phyloP scores from a whole-genome alignment of 1,140 invertebrate species.

The Bombus waltoni region DNA sequence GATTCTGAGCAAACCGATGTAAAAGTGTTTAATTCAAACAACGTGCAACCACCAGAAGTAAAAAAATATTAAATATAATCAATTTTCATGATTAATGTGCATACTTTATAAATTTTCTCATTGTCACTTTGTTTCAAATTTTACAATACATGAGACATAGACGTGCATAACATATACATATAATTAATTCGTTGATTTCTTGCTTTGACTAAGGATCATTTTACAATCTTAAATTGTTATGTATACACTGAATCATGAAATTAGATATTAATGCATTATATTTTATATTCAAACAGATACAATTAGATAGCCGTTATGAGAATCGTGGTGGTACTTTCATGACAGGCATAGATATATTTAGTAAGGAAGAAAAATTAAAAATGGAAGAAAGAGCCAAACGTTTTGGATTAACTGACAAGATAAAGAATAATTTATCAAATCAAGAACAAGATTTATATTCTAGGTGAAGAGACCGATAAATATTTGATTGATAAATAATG shows the following conservation, averaged over 20 bases:
- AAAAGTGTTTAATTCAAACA: slow-evolving; percentile 12
- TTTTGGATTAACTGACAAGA: slow-evolving; percentile 85
- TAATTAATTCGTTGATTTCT: neutral
- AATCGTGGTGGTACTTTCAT: slow-evolving; percentile 83
- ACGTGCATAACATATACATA: neutral
- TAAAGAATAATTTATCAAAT: slow-evolving; percentile 82
- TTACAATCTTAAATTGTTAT: neutral
- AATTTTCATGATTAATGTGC: neutral
- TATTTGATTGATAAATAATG: neutral
- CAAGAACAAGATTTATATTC: slow-evolving; percentile 86
- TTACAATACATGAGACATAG: neutral
- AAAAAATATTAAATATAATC: neutral
- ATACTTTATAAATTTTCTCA: neutral
- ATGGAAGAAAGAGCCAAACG: slow-evolving; percentile 87
- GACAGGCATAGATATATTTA: slow-evolving; percentile 85
- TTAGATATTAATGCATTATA: neutral
- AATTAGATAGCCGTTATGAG: slow-evolving; percentile 66
- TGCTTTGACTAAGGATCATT: neutral
- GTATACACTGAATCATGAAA: neutral
- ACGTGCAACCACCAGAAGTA: slow-evolving; percentile 30
- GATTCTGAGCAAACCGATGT: slow-evolving; percentile 2
- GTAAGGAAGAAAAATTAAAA: slow-evolving; percentile 86
- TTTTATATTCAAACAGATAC: slow-evolving; percentile 39
- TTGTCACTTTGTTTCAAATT: neutral
- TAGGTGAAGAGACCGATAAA: slow-evolving; percentile 75